Evolutionary conservation across 1,140 invertebrate species (phyloP).

Genomic region (Caenorhabditis briggsae): DNA sequence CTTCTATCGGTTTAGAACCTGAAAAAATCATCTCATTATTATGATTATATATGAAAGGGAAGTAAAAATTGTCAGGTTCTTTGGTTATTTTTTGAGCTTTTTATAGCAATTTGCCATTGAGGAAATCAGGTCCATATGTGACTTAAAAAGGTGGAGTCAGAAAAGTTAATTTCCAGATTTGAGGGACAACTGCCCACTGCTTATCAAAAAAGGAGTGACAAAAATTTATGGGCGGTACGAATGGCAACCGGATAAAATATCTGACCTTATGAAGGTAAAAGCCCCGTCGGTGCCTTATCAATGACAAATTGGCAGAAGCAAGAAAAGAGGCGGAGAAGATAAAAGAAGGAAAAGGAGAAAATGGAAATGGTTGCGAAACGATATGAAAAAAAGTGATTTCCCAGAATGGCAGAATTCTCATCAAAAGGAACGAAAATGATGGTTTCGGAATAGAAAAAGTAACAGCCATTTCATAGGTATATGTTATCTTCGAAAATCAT

Average conservation of each 20-base stretch:
- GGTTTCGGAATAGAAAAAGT: slow-evolving; percentile 21
- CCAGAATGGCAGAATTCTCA: not conserved
- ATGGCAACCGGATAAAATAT: slow-evolving; percentile 5
- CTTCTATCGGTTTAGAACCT: not conserved
- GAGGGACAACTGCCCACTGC: not conserved
- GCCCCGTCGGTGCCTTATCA: not conserved
- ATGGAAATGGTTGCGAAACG: not conserved
- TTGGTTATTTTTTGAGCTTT: not conserved
- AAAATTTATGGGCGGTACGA: slow-evolving; percentile 42
- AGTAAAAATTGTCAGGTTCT: not conserved
- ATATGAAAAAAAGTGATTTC: not conserved
- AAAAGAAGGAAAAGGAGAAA: not conserved
- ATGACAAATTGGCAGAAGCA: slow-evolving; percentile 44
- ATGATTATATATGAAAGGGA: not conserved
- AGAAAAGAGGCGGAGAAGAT: slow-evolving; percentile 14
- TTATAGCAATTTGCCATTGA: not conserved
- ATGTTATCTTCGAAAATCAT: too few relatives aligned
- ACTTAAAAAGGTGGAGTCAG: slow-evolving; percentile 24
- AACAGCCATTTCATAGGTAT: not conserved
- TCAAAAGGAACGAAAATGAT: slow-evolving; percentile 1
- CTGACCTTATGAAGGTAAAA: slow-evolving; percentile 12
- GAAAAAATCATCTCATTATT: slow-evolving; percentile 27
- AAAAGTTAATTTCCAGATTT: slow-evolving; percentile 27
- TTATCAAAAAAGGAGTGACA: not conserved
- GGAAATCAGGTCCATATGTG: not conserved